Base-by-base conservation (phyloP, 2,797 vertebrate genomes). In the Takifugu rubripes region DNA sequence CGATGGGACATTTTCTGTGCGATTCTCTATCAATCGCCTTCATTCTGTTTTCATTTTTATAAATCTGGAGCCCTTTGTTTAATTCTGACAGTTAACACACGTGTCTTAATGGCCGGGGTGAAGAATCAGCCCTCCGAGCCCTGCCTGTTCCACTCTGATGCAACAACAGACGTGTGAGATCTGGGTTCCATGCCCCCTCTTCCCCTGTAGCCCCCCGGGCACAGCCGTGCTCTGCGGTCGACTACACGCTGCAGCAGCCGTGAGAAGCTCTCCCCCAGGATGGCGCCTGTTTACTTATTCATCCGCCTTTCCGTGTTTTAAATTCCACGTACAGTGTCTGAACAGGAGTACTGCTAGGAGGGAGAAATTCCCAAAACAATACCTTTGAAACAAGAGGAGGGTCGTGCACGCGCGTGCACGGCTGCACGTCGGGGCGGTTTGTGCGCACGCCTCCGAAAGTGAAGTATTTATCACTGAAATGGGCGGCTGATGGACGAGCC, bases 261-360 rank as follows among this genome's bases (percentile, higher is more conserved):
- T 87, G 88, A 88, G 82, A 87, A 77, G 74, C 69, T 78, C 83
- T 90, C 87, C 90, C 88, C 73, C 69, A 88, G 87, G 85, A 88
- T 87, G 77, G 76, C 47, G 12, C 73, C 59, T 81, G 77, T 87
- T 91, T 89, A 90, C 82, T 91, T 91, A 91, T 90, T 92, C 81
- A 91, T 90, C 88, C 87, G 78, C 87, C 87, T 88, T 84, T 88
- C 86, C 78, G 78, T 83, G 81, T 78, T 84, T 81, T 74, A 86
- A 84, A 90, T 86, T 88, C 75, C 81, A 79, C 85, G 81, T 76
- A 76, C 74, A 56, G 43, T 36, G 62, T 71, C 70, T 85, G 81
- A 82, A 89, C 59, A 49, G 52, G 56, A 65, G 80, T 66, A 61
- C 73, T 14, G 66, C 81, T 74, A 48, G 68, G 69, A 87, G 81